Base-by-base conservation (phyloP, 1,140 invertebrate genomes). In the Aricia agestis region DNA sequence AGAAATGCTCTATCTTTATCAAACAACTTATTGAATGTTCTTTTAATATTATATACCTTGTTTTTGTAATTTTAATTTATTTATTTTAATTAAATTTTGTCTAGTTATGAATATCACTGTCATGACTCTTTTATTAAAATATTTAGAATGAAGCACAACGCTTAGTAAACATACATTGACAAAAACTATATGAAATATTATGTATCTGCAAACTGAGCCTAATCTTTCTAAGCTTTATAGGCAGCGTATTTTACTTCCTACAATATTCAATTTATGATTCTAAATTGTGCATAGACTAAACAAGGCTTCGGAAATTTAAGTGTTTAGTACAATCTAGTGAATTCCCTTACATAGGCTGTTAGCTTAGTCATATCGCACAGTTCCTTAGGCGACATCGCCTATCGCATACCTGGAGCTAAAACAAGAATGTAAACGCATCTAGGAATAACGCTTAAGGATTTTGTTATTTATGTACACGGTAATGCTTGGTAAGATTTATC, bases 401-500 rank as follows among this genome's bases (percentile, higher is more conserved):
- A 87, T 90, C 86, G 74, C 75, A 74, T 70, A 72, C 78, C 73
- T 79, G 75, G 73, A 74, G 76, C 78, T 80, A 79, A 81, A 82
- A 78, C 78, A 80, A 77, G 79, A 79, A 82, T 86, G 81, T 81
- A 79, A 86, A 86, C 78, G 82, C 81, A 83, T 52, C 45, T 82
- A 81, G 80, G 72, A 81, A 83, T 78, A 80, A 76, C 78, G 79
- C 81, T 86, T 81, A 81, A 84, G 81, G 73, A 79, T 76, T 52
- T 78, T 73, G 74, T 73, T 78, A 87, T 87, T 90, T 89, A 90
- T 87, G 80, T 82, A 82, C 79, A 72, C 79, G 67, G 79, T 79
- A 63, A 83, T 81, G 80, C 82, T 83, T 81, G 82, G 82, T 69
- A 75, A 88, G 82, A 89, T 86, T 87, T 90, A 90, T 86, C 80